phyloP scores from a whole-genome alignment of 2,113 vertebrate species.

The Apeltes quadracus region DNA sequence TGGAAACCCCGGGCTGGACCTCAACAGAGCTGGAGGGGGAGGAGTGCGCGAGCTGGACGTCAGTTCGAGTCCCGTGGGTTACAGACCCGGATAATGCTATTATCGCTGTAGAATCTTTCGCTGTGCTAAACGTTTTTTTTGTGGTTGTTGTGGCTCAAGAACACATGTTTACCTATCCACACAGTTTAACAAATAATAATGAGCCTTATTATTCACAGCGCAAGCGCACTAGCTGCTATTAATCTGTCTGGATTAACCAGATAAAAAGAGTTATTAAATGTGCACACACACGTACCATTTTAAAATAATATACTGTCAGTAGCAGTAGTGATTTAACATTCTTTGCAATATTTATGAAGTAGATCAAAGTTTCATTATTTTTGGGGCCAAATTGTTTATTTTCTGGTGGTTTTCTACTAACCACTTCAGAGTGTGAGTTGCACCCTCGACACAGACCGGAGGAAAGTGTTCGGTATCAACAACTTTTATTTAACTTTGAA shows the following conservation, averaged over 20 bases:
- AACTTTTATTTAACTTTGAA: neutral
- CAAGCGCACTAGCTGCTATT: neutral
- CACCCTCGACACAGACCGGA: neutral
- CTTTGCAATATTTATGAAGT: neutral
- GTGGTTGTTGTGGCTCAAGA: neutral
- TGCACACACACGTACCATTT: neutral
- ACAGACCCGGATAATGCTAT: no score
- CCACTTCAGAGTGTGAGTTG: neutral
- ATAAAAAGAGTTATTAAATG: neutral
- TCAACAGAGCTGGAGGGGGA: rapidly evolving
- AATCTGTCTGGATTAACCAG: neutral
- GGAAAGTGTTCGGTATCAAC: no score
- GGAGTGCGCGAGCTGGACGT: neutral
- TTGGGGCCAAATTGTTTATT: neutral
- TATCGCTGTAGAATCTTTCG: neutral
- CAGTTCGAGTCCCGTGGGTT: slow-evolving; percentile 8
- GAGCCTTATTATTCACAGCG: neutral
- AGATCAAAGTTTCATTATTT: neutral
- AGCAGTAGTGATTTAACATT: neutral
- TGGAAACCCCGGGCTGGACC: slow-evolving; percentile 62
- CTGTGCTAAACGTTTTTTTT: neutral
- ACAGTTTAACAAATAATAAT: neutral
- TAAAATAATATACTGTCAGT: neutral
- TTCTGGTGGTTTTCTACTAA: neutral
- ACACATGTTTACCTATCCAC: neutral